A percentile compares a stretch with the other conserved stretches of the same genome.
phyloP scores from a whole-genome alignment of 2,797 vertebrate species.

The Chrosomus eos region DNA sequence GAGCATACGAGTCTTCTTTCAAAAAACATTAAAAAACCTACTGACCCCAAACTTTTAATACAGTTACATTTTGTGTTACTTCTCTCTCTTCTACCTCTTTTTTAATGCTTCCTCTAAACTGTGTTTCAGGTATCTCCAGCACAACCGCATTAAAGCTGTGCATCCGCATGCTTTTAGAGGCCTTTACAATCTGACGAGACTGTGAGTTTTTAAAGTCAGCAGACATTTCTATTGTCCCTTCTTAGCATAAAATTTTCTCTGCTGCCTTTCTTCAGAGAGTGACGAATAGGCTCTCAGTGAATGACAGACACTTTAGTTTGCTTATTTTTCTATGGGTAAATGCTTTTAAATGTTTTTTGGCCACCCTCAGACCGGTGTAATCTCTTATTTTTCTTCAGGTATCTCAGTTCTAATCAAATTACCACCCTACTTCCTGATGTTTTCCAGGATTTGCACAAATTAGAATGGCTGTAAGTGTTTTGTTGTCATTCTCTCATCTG shows the following conservation, averaged over 20 bases:
- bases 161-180: constrained; percentile 87
- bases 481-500: constrained; percentile 3
- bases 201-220: constrained; percentile 81
- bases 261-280: not conserved
- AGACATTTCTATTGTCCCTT: not conserved
- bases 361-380: not conserved
- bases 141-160: constrained; percentile 87
- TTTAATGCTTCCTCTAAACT: not conserved
- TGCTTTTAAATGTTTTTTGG: not conserved
- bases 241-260: not conserved
- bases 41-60: not conserved
- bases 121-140: constrained; percentile 86
- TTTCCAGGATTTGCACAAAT: constrained; percentile 89
- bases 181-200: constrained; percentile 87
- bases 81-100: not conserved
- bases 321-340: not conserved
- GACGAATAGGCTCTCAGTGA: not conserved
- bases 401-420: constrained; percentile 92
- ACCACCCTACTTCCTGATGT: constrained; percentile 84
- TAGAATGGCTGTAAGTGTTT: constrained; percentile 92
- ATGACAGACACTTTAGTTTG: not conserved
- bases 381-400: constrained; percentile 73
- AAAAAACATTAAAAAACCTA: not conserved
- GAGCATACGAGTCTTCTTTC: not conserved
- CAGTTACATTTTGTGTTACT: not conserved